These are phyloP conservation scores for Nesoenas mayeri DNA, from an alignment of 2,113 vertebrate species.

Conservation along the genomic window DNA sequence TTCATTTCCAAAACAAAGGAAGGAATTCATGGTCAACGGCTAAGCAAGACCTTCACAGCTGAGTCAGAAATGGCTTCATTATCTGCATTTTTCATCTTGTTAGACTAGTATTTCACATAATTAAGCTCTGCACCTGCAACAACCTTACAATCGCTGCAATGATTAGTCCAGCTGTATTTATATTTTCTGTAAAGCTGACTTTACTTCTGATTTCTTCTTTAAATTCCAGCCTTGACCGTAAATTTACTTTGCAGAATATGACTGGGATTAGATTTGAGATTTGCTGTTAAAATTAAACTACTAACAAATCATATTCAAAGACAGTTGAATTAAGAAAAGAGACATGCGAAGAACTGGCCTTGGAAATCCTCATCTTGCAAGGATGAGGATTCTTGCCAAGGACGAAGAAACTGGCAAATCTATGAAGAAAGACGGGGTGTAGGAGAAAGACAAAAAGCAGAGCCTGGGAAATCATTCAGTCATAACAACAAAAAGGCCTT, in stretches of 20 bases:
- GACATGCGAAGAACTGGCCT: neutral
- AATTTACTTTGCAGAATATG: neutral
- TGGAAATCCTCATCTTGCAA: neutral
- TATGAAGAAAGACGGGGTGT: neutral
- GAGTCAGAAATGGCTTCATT: constrained; percentile 35
- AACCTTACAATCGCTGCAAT: constrained; percentile 35
- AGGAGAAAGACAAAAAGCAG: neutral
- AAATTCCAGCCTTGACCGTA: neutral
- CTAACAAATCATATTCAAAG: neutral
- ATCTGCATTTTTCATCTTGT: neutral
- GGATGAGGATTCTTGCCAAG: neutral
- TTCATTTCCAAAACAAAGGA: constrained; percentile 41
- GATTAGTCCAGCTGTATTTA: constrained; percentile 69
- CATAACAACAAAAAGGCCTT: neutral
- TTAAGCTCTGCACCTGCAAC: constrained; percentile 51
- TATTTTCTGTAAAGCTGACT: constrained; percentile 30
- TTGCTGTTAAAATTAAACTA: neutral
- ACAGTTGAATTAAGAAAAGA: neutral
- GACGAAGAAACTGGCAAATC: neutral
- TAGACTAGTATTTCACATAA: constrained; percentile 18
- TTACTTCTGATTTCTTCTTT: constrained; percentile 25
- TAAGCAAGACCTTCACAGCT: neutral
- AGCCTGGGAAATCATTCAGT: neutral
- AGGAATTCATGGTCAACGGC: neutral
- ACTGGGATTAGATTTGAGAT: neutral